phyloP scores from a whole-genome alignment of 2,888 invertebrate species.

The Dicyrtomina minuta region DNA sequence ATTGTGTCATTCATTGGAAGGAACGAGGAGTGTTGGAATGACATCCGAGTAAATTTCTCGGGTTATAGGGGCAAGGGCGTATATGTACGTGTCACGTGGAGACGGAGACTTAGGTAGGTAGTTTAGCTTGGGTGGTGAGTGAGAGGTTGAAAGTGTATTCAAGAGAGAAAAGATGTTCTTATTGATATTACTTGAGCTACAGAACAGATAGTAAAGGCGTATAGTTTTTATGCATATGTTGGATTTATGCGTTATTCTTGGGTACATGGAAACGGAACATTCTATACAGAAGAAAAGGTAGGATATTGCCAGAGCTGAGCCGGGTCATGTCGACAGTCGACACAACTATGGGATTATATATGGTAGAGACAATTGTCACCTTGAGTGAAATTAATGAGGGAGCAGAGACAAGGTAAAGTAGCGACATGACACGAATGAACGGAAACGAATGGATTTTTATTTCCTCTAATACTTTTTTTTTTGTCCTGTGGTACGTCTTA shows the following conservation, averaged over 20 bases:
- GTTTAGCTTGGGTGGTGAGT: background rate
- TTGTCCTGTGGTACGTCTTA: too few relatives aligned
- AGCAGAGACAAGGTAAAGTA: constrained; percentile 29
- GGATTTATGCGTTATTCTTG: background rate
- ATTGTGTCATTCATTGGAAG: constrained; percentile 24
- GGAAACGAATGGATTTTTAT: constrained; percentile 31
- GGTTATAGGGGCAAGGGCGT: background rate
- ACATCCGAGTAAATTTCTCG: constrained; percentile 7
- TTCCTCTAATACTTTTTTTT: constrained; percentile 13
- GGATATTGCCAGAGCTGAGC: background rate
- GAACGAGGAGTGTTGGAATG: constrained; percentile 8
- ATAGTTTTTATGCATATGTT: background rate
- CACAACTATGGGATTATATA: constrained; percentile 19
- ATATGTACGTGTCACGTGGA: background rate
- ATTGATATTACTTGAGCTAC: background rate
- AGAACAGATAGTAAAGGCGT: too few relatives aligned
- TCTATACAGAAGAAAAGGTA: too few relatives aligned
- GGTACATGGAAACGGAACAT: background rate
- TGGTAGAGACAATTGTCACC: constrained; percentile 32
- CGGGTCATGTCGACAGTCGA: constrained; percentile 19
- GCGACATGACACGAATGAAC: constrained; percentile 31
- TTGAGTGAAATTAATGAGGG: constrained; percentile 38
- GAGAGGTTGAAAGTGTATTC: background rate
- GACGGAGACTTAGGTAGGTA: background rate
- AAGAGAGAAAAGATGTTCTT: background rate